Evolutionary conservation across 2,113 vertebrate species (phyloP).

Genomic region (Hymenochirus boettgeri): DNA sequence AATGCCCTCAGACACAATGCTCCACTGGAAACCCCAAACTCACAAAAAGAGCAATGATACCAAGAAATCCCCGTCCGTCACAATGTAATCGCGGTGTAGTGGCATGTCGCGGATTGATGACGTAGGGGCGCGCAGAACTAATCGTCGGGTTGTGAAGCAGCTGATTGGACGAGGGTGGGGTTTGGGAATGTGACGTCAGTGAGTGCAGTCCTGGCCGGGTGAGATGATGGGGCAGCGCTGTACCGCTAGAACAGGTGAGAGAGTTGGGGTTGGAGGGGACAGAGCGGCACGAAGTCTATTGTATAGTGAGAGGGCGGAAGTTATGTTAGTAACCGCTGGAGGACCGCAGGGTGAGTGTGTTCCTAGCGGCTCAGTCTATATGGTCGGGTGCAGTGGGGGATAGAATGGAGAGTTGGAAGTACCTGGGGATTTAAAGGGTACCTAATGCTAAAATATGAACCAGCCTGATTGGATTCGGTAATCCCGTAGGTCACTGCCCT

Average conservation of each 20-base stretch:
- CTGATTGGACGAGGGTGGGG: background rate
- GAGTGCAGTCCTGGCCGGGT: background rate
- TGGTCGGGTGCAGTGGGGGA: no score
- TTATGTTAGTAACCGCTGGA: no score
- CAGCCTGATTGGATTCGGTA: no score
- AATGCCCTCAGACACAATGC: background rate
- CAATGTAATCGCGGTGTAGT: fast-evolving
- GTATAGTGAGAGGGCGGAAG: no score
- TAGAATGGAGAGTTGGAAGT: no score
- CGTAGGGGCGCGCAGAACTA: slow-evolving; percentile 6
- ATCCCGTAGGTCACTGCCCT: no score
- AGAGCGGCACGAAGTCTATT: fast-evolving
- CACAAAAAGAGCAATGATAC: background rate
- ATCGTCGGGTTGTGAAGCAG: fast-evolving
- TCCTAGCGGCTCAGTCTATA: no score
- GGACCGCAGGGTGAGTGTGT: no score
- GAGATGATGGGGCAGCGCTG: slow-evolving; percentile 11
- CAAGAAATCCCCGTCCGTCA: background rate
- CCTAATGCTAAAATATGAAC: no score
- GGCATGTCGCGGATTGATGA: background rate
- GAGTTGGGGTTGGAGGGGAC: background rate
- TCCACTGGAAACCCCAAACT: background rate
- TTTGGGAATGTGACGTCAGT: slow-evolving; percentile 21
- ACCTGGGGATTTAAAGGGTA: no score
- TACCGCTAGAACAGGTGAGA: background rate